Evolutionary conservation across 2,797 vertebrate species (phyloP).

Genomic region (Sebastes nivosus): DNA sequence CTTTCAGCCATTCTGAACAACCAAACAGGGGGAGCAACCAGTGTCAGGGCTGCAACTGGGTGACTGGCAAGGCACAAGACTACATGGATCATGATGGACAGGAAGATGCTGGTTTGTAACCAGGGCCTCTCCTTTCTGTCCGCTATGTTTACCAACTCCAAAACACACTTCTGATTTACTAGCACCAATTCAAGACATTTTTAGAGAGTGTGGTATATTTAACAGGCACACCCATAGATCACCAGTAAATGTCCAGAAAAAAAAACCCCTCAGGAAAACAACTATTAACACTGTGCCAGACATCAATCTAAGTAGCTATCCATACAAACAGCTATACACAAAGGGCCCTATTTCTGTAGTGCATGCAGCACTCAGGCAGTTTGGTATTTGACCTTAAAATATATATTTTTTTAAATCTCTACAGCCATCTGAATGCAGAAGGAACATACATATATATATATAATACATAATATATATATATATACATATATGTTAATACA

Average conservation of each 20-base stretch:
- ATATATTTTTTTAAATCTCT: background rate
- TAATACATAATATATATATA: no score
- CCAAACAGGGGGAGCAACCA: background rate
- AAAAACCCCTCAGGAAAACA: background rate
- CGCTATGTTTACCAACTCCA: background rate
- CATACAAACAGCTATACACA: background rate
- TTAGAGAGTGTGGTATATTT: background rate
- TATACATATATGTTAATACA: no score
- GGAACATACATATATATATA: no score
- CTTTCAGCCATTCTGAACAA: background rate
- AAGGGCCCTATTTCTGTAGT: fast-evolving
- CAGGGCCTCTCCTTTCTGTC: background rate
- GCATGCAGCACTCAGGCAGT: background rate
- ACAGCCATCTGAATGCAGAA: background rate
- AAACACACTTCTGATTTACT: background rate
- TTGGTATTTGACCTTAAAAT: background rate
- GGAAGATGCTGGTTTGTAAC: background rate
- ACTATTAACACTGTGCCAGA: background rate
- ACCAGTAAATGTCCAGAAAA: background rate
- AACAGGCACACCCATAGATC: background rate
- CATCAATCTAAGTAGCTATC: background rate
- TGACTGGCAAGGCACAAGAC: background rate
- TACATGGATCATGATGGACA: background rate
- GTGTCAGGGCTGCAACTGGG: background rate
- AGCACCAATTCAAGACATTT: background rate